A percentile compares a stretch with the other conserved stretches of the same genome.
Evolutionary conservation across 2,888 invertebrate species (phyloP).

Genomic region (Torymus texanus): DNA sequence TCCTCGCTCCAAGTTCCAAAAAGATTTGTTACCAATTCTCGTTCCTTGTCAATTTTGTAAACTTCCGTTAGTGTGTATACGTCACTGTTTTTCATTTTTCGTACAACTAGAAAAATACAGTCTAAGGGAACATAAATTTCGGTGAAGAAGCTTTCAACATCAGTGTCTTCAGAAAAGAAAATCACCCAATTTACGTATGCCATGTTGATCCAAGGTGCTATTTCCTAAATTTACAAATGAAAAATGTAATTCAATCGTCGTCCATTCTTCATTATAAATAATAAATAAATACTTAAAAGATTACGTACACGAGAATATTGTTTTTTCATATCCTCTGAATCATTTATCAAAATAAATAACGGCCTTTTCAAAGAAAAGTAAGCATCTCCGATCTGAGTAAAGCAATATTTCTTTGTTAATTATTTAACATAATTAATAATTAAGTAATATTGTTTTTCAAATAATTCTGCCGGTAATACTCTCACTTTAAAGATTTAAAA

Average conservation of each 20-base stretch:
- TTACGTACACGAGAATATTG: conserved; percentile 66
- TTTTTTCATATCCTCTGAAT: conserved; percentile 63
- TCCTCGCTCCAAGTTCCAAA: conserved; percentile 66
- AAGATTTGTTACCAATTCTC: conserved; percentile 59
- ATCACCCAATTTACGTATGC: conserved; percentile 72
- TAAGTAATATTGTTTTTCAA: no score
- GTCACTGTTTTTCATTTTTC: conserved; percentile 46
- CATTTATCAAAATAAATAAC: conserved; percentile 70
- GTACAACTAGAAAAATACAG: conserved; percentile 66
- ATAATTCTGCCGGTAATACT: no score
- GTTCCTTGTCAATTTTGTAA: conserved; percentile 65
- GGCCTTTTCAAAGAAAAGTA: conserved; percentile 71
- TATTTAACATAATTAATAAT: no score
- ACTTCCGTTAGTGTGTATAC: conserved; percentile 66
- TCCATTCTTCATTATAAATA: background rate
- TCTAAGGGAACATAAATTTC: conserved; percentile 69
- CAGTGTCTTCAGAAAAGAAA: conserved; percentile 66
- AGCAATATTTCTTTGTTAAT: background rate
- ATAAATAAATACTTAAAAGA: background rate
- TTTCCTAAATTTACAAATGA: conserved; percentile 58
- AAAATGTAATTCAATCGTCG: no score
- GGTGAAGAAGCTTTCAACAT: conserved; percentile 64
- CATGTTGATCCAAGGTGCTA: conserved; percentile 71
- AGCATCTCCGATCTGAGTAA: conserved; percentile 65
- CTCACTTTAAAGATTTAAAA: no score